phyloP scores from a whole-genome alignment of 2,888 invertebrate species.

The Ganaspis brasiliensis region DNA sequence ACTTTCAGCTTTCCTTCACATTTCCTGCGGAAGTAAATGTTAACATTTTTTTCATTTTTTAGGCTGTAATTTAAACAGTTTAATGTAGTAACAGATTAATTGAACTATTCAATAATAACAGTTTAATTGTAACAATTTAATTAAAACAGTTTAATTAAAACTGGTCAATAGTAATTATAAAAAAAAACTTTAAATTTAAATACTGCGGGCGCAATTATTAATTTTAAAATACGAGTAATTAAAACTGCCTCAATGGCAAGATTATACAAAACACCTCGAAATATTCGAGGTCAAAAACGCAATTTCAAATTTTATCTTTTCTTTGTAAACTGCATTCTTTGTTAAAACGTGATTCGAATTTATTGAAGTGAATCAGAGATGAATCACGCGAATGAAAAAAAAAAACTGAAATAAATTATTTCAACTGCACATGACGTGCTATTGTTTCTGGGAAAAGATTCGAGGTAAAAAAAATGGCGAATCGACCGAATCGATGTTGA shows the following conservation, averaged over 20 bases:
- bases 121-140: too few relatives aligned
- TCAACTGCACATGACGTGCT: constrained; percentile 1
- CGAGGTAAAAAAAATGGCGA: constrained; percentile 53
- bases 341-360: not conserved
- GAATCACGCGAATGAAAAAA: not conserved
- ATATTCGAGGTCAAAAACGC: not conserved
- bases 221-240: too few relatives aligned
- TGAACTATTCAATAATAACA: too few relatives aligned
- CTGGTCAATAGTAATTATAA: too few relatives aligned
- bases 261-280: too few relatives aligned
- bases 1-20: not conserved
- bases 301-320: not conserved
- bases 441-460: constrained; percentile 32
- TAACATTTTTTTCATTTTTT: not conserved
- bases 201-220: too few relatives aligned
- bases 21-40: too few relatives aligned
- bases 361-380: not conserved
- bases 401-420: constrained; percentile 37
- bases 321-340: not conserved
- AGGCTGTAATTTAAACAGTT: too few relatives aligned
- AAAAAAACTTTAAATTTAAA: too few relatives aligned
- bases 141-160: too few relatives aligned
- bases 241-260: too few relatives aligned
- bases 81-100: too few relatives aligned
- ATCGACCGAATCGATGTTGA: constrained; percentile 68